phyloP scores from a whole-genome alignment of 2,888 invertebrate genomes.

The Agrotis segetum region DNA sequence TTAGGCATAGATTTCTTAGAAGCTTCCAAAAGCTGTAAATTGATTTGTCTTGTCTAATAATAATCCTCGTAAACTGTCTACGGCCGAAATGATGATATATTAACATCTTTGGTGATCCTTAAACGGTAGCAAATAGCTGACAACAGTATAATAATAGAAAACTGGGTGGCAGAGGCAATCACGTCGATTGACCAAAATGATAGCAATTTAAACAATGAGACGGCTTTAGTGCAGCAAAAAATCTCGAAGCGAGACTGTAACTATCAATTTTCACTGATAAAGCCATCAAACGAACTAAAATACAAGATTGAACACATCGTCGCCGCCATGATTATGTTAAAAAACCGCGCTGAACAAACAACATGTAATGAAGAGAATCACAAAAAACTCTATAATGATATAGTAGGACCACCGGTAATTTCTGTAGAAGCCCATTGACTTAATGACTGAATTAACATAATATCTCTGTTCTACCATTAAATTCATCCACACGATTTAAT shows the following conservation, averaged over 20 bases:
- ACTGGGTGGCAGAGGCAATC: conserved; percentile 46
- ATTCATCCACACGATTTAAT: conserved; percentile 71
- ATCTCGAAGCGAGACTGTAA: conserved; percentile 51
- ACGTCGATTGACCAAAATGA: conserved; percentile 59
- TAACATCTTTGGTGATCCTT: conserved; percentile 40
- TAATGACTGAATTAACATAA: conserved; percentile 83
- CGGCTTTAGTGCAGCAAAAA: conserved; percentile 50
- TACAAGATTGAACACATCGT: conserved; percentile 63
- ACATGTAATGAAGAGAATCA: conserved; percentile 74
- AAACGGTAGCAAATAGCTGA: conserved; percentile 63
- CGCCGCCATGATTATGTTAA: conserved; percentile 70
- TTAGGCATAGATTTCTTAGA: conserved; percentile 43
- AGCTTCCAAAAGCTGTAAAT: conserved; percentile 38
- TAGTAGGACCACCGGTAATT: conserved; percentile 77
- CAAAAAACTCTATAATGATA: conserved; percentile 79
- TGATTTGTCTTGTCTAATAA: conserved; percentile 52
- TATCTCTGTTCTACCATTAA: conserved; percentile 72
- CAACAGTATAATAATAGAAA: conserved; percentile 58
- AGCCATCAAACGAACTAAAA: conserved; percentile 71
- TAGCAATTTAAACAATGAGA: conserved; percentile 60
- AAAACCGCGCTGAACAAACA: conserved; percentile 77
- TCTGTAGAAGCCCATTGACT: conserved; percentile 79
- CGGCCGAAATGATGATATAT: conserved; percentile 39
- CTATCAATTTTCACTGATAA: conserved; percentile 72
- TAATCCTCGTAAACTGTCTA: conserved; percentile 47